Percentiles rank a stretch among this genome's conserved stretches.
These are phyloP conservation scores for Arctia plantaginis DNA, from an alignment of 2,888 invertebrate genomes.

Conservation along the genomic window DNA sequence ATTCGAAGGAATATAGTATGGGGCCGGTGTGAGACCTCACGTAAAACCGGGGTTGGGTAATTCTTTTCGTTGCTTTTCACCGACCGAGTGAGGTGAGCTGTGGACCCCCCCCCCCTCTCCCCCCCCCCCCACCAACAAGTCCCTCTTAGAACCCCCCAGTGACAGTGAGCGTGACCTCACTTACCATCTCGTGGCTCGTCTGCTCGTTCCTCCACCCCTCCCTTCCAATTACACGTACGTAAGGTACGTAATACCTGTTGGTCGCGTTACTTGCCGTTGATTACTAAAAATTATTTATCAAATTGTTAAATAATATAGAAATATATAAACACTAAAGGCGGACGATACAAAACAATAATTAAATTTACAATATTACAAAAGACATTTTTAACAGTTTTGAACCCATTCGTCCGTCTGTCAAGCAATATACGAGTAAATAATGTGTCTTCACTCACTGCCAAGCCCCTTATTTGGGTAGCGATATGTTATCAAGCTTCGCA, in stretches of 20 bases:
- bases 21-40: too few species aligned
- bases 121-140: too few species aligned
- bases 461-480: conserved; percentile 19
- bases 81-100: too few species aligned
- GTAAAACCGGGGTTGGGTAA: too few species aligned
- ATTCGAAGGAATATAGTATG: too few species aligned
- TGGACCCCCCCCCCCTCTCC: too few species aligned
- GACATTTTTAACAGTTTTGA: neutral
- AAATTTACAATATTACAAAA: neutral
- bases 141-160: too few species aligned
- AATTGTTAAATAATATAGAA: neutral
- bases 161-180: too few species aligned
- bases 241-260: neutral
- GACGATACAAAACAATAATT: neutral
- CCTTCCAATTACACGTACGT: too few species aligned
- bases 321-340: neutral
- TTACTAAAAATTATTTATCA: neutral
- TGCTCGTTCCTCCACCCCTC: too few species aligned
- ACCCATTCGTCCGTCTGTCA: conserved; percentile 25
- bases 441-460: conserved; percentile 42
- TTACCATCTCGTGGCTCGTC: too few species aligned
- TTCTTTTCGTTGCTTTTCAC: too few species aligned
- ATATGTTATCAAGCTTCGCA: conserved; percentile 26
- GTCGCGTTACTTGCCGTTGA: neutral
- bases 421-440: conserved; percentile 24